Evolutionary conservation across 2,113 vertebrate genomes (phyloP).

Genomic region (Tachysurus vachellii): DNA sequence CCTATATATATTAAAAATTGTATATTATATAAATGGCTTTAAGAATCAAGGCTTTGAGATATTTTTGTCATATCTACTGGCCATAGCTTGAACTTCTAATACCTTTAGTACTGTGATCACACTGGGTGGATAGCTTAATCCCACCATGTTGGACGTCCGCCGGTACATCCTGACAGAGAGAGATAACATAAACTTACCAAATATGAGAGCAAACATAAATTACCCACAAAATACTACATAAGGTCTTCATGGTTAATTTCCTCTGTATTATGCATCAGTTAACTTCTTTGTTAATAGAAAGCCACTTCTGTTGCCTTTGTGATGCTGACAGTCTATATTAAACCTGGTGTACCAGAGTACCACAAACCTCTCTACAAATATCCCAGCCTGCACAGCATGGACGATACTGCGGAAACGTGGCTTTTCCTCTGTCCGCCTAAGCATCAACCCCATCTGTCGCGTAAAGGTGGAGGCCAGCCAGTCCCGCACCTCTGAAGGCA

Average conservation of each 20-base stretch:
- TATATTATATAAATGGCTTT: not conserved
- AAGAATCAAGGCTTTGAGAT: not conserved
- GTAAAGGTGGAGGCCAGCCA: constrained; percentile 97
- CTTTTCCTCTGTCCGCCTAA: constrained; percentile 85
- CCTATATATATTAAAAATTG: not conserved
- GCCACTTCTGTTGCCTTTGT: not conserved
- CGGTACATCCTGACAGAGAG: constrained; percentile 87
- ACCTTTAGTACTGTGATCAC: constrained; percentile 93
- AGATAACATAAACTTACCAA: constrained; percentile 49
- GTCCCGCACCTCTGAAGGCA: constrained; percentile 93
- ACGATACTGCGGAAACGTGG: constrained; percentile 92
- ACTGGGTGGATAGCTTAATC: constrained; percentile 86
- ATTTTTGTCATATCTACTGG: not conserved
- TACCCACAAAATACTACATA: not conserved
- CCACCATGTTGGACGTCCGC: constrained; percentile 89
- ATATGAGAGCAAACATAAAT: not conserved
- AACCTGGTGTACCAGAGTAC: not conserved
- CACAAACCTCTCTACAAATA: constrained; percentile 92
- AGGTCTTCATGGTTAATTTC: not conserved
- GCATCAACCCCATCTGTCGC: constrained; percentile 87
- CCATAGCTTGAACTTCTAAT: constrained; percentile 45
- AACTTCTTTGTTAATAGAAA: not conserved
- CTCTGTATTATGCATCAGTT: not conserved
- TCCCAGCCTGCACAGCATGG: constrained; percentile 93
- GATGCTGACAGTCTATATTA: not conserved